Evolutionary conservation across 2,888 invertebrate genomes (phyloP).

Genomic region (Yponomeuta cagnagella): DNA sequence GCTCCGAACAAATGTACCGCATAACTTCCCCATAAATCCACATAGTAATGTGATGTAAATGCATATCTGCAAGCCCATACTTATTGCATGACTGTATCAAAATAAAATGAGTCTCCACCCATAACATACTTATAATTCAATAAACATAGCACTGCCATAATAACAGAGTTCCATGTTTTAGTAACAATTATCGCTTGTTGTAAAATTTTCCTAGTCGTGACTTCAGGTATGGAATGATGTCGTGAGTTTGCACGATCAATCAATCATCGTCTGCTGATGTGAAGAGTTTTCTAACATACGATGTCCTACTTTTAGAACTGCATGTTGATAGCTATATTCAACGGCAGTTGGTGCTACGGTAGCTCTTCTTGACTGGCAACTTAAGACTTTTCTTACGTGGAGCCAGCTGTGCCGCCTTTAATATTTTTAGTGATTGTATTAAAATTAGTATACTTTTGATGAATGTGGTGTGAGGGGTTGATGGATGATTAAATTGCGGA

Average conservation of each 20-base stretch:
- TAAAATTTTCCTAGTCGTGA: constrained; percentile 29
- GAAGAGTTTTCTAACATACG: neutral
- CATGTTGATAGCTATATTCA: neutral
- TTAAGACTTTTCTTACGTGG: no score
- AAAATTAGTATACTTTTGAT: no score
- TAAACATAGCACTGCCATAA: neutral
- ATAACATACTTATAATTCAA: neutral
- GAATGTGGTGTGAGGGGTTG: no score
- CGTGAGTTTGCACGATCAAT: constrained; percentile 15
- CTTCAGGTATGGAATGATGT: constrained; percentile 17
- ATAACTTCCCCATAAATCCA: no score
- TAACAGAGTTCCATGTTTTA: neutral
- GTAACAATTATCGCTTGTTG: constrained; percentile 25
- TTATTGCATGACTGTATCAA: neutral
- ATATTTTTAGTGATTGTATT: no score
- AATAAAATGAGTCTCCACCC: neutral
- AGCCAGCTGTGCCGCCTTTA: no score
- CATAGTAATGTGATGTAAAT: no score
- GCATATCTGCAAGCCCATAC: neutral
- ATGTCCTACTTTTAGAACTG: neutral
- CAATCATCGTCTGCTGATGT: constrained; percentile 13
- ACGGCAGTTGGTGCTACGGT: no score
- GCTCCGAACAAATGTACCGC: no score
- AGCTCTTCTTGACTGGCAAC: no score
- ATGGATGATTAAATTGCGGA: no score